Evolutionary conservation across 1,140 invertebrate genomes (phyloP).

Genomic region (Whitmania pigra): DNA sequence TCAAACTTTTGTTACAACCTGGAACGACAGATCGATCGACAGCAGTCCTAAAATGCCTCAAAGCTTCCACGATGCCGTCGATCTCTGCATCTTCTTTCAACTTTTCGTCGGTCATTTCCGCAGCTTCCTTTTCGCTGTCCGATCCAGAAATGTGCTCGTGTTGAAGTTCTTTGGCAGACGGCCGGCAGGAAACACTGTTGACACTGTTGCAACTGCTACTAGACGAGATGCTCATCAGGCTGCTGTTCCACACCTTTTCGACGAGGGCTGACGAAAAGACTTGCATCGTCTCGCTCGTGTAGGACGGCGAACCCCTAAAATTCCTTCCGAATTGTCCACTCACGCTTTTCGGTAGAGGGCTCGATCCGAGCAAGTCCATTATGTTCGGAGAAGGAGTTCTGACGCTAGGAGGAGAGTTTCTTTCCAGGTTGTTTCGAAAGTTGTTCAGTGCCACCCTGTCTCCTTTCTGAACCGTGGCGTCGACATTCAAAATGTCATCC

Average conservation of each 20-base stretch:
- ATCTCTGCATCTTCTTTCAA: slow-evolving; percentile 18
- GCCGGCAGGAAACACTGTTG: background rate
- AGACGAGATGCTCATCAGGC: background rate
- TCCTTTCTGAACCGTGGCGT: background rate
- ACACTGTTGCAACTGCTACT: background rate
- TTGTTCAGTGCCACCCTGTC: slow-evolving; percentile 12
- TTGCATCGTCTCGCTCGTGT: too few species aligned
- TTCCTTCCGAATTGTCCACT: too few species aligned
- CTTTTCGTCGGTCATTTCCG: slow-evolving; percentile 18
- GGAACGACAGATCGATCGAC: too few species aligned
- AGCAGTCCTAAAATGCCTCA: background rate
- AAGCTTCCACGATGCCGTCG: slow-evolving; percentile 8
- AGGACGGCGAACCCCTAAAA: too few species aligned
- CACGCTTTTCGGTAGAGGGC: too few species aligned
- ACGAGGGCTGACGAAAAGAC: too few species aligned
- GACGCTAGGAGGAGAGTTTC: background rate
- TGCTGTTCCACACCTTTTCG: background rate
- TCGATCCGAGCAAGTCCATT: background rate
- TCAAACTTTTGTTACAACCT: too few species aligned
- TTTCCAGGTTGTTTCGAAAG: slow-evolving; percentile 8
- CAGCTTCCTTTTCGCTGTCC: slow-evolving; percentile 21
- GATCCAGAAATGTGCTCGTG: background rate
- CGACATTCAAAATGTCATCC: background rate
- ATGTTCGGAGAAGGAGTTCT: slow-evolving; percentile 15
- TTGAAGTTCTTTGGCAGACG: background rate